A percentile compares a stretch with the other conserved stretches of the same genome.
phyloP scores from a whole-genome alignment of 2,888 invertebrate genomes.

The Palloptera scutellata region DNA sequence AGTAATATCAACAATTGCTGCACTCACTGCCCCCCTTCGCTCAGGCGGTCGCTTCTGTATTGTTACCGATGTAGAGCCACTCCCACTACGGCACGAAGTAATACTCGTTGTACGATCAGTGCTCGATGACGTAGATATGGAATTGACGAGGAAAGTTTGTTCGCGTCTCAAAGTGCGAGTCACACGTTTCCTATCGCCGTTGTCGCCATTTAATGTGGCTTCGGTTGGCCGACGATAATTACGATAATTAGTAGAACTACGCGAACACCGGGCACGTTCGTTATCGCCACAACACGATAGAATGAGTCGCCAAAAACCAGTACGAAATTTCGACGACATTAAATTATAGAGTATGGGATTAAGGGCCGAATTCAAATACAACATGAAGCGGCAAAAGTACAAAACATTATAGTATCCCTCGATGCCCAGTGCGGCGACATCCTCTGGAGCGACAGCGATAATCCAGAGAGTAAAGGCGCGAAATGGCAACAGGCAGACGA shows the following conservation, averaged over 20 bases:
- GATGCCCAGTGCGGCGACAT: constrained; percentile 74
- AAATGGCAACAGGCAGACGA: constrained; percentile 88
- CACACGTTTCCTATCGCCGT: constrained; percentile 28
- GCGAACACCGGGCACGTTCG: not conserved
- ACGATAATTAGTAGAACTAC: no score
- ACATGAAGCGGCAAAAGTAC: constrained; percentile 86
- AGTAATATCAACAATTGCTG: constrained; percentile 54
- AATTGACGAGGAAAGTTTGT: constrained; percentile 53
- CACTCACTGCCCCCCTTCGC: constrained; percentile 39
- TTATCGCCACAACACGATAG: constrained; percentile 54
- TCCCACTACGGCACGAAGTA: constrained; percentile 51
- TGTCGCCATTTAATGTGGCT: constrained; percentile 8
- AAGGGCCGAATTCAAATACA: constrained; percentile 89
- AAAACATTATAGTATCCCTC: constrained; percentile 84
- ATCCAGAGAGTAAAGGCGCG: constrained; percentile 88
- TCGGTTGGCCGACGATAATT: not conserved
- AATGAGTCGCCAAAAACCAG: constrained; percentile 77
- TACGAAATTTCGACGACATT: constrained; percentile 90
- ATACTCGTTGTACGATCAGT: constrained; percentile 50
- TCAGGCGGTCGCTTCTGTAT: not conserved
- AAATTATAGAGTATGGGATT: constrained; percentile 92
- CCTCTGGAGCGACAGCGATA: constrained; percentile 77
- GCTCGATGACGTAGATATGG: constrained; percentile 57
- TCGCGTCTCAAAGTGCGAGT: constrained; percentile 50
- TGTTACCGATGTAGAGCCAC: constrained; percentile 46